Conservation (phyloP, 30 jellyfish, hydroid and myxozoan species). For the Sanderia malayensis region DNA sequence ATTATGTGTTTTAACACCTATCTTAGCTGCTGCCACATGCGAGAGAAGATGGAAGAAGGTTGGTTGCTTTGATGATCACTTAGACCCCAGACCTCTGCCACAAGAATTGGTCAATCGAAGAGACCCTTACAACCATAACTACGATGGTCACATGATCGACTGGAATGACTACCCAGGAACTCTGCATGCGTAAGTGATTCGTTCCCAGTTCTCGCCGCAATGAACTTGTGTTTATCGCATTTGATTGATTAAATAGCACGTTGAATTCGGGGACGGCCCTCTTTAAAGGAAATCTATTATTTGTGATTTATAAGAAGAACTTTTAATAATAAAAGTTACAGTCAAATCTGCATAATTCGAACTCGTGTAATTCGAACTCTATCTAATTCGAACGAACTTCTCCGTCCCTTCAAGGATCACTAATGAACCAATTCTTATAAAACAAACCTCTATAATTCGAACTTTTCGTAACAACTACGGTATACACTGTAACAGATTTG, state of each 20-base stretch:
- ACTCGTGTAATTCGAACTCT: too few relatives aligned
- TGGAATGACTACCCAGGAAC: conserved; percentile 84
- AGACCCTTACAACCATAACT: conserved; percentile 73
- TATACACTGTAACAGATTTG: neutral
- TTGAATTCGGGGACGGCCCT: too few relatives aligned
- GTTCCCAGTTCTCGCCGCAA: neutral
- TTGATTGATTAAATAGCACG: too few relatives aligned
- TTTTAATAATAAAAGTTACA: too few relatives aligned
- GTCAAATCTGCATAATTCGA: too few relatives aligned
- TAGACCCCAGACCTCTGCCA: conserved; percentile 71
- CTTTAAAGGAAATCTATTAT: too few relatives aligned
- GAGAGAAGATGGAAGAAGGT: conserved; percentile 76
- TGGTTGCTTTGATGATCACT: conserved; percentile 88
- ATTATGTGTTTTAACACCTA: too few relatives aligned
- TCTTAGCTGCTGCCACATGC: conserved; percentile 28
- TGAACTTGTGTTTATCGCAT: neutral
- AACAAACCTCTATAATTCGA: too few relatives aligned
- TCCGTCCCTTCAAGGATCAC: too few relatives aligned
- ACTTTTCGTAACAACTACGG: neutral
- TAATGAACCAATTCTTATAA: too few relatives aligned
- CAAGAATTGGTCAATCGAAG: conserved; percentile 76
- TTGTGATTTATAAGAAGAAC: neutral
- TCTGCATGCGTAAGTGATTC: conserved; percentile 59
- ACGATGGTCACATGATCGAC: conserved; percentile 70
- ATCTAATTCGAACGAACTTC: too few relatives aligned